phyloP scores from a whole-genome alignment of 2,888 invertebrate species.

The Agrochola lychnidis region DNA sequence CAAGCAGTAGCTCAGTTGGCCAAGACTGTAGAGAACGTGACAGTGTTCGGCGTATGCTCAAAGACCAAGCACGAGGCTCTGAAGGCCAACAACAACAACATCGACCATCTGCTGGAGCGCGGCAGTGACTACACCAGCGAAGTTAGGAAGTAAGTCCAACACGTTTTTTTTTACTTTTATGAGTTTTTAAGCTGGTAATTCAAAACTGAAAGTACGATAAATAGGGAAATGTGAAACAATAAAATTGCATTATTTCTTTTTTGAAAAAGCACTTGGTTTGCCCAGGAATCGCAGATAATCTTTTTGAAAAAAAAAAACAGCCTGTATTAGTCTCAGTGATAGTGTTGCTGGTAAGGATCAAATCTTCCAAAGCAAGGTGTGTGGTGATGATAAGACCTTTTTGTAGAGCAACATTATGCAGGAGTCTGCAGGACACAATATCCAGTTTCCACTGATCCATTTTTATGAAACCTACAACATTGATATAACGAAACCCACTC shows the following conservation, averaged over 20 bases:
- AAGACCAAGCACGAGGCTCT: constrained; percentile 96
- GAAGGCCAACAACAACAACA: constrained; percentile 92
- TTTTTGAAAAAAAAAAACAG: neutral
- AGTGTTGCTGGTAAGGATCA: too few species aligned
- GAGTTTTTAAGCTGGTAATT: neutral
- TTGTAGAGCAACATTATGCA: neutral
- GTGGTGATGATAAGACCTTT: neutral
- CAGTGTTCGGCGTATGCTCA: constrained; percentile 96
- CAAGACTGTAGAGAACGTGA: constrained; percentile 95
- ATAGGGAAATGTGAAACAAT: neutral
- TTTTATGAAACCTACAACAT: constrained; percentile 1
- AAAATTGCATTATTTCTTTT: neutral
- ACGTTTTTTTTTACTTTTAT: neutral
- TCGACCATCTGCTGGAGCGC: constrained; percentile 95
- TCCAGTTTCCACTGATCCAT: neutral
- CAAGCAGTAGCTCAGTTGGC: constrained; percentile 96
- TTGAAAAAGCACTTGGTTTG: neutral
- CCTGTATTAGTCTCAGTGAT: too few species aligned
- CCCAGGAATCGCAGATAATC: neutral
- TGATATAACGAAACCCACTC: constrained; percentile 6
- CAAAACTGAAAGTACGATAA: neutral
- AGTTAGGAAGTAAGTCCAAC: constrained; percentile 93
- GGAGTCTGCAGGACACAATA: neutral
- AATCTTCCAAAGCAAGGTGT: neutral
- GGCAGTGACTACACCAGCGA: constrained; percentile 95